phyloP scores from a whole-genome alignment of 2,113 vertebrate genomes.

The Oryzias woworae region DNA sequence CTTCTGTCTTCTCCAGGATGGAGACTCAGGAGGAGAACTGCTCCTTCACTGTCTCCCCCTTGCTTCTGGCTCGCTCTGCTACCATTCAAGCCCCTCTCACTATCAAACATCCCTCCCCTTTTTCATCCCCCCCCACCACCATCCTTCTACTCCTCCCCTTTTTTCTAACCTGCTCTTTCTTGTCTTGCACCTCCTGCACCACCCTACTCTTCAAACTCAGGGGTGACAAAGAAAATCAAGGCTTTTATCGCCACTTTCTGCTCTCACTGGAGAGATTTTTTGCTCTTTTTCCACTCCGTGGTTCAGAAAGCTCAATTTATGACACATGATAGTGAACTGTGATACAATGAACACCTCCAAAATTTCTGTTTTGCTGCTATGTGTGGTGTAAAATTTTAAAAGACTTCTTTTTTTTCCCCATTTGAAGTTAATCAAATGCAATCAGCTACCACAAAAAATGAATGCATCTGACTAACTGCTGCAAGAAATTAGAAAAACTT shows the following conservation, averaged over 20 bases:
- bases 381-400: no score
- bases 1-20: slow-evolving; percentile 51
- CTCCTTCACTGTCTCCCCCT: slow-evolving; percentile 53
- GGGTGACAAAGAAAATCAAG: slow-evolving; percentile 36
- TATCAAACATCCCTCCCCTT: slow-evolving; percentile 65
- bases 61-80: slow-evolving; percentile 59
- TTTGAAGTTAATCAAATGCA: no score
- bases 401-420: no score
- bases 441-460: no score
- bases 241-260: slow-evolving; percentile 15
- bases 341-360: no score
- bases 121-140: slow-evolving; percentile 24
- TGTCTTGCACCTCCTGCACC: slow-evolving; percentile 27
- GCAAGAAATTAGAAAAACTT: no score
- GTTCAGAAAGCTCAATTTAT: neutral
- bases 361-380: no score
- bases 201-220: slow-evolving; percentile 37
- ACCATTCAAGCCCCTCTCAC: slow-evolving; percentile 63
- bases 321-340: neutral
- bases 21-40: slow-evolving; percentile 51
- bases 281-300: neutral
- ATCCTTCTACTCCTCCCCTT: slow-evolving; percentile 53
- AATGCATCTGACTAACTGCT: no score
- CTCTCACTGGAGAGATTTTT: neutral
- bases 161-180: slow-evolving; percentile 49